These are phyloP conservation scores for Dolomedes plantarius DNA, from an alignment of 2,888 invertebrate genomes.

Conservation along the genomic window DNA sequence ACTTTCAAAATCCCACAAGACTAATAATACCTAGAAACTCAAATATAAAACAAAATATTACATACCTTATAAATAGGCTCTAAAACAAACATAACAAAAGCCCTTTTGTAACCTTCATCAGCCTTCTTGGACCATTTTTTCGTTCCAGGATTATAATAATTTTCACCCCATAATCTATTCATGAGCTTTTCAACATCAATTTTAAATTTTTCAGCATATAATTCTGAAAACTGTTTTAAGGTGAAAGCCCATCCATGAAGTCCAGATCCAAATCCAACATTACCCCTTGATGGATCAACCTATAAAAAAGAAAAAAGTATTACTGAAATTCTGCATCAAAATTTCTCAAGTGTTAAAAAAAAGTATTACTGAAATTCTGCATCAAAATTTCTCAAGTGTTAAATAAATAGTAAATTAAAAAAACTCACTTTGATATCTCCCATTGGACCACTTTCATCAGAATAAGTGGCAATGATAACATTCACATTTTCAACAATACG, in stretches of 20 bases:
- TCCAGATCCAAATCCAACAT: slow-evolving; percentile 99
- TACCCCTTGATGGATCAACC: slow-evolving; percentile 97
- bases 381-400: no score
- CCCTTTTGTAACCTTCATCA: slow-evolving; percentile 93
- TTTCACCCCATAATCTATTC: slow-evolving; percentile 97
- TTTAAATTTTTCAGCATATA: slow-evolving; percentile 99
- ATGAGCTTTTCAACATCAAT: slow-evolving; percentile 97
- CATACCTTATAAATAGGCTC: slow-evolving; percentile 97
- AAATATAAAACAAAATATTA: no score
- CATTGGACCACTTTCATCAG: slow-evolving; percentile 98
- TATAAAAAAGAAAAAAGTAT: slow-evolving; percentile 75
- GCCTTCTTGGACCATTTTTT: slow-evolving; percentile 98
- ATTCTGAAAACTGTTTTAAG: slow-evolving; percentile 98
- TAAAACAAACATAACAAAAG: slow-evolving; percentile 99
- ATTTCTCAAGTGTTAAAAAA: no score
- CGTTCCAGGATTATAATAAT: slow-evolving; percentile 97
- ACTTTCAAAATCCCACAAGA: no score
- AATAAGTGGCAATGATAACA: slow-evolving; percentile 99
- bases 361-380: not conserved
- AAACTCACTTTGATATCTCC: slow-evolving; percentile 93
- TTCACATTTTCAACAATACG: slow-evolving; percentile 99
- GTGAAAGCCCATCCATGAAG: slow-evolving; percentile 99
- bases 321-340: no score
- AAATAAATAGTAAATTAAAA: no score
- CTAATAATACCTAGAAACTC: no score